phyloP scores from a whole-genome alignment of 2,113 vertebrate genomes.

The cat (Felis catus) region DNA sequence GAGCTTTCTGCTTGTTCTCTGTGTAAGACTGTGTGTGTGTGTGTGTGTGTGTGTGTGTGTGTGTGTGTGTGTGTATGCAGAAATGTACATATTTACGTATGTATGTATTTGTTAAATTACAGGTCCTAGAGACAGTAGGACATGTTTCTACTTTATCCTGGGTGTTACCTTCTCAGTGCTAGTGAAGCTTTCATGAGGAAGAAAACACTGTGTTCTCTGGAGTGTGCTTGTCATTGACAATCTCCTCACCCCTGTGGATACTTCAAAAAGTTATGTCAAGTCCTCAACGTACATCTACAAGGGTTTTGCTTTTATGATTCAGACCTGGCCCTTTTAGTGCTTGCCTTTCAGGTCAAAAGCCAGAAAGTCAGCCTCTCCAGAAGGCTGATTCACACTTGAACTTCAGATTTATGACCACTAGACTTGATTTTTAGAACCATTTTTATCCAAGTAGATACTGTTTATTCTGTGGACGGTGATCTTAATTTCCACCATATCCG shows the following conservation, averaged over 20 bases:
- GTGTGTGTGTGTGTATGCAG: no score
- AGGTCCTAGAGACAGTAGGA: not conserved
- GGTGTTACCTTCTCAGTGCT: not conserved
- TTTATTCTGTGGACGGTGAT: conserved; percentile 53
- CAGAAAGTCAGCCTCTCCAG: conserved; percentile 43
- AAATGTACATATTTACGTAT: not conserved
- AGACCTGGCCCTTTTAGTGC: not conserved
- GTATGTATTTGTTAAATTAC: not conserved
- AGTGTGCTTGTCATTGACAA: conserved; percentile 41
- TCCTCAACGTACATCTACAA: conserved; percentile 1
- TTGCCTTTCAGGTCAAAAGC: conserved; percentile 51
- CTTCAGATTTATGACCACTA: conserved; percentile 48
- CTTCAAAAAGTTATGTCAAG: conserved; percentile 62
- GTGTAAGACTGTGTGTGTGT: not conserved
- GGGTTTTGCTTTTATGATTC: conserved; percentile 28
- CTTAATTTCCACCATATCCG: not conserved
- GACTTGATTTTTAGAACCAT: conserved; percentile 66
- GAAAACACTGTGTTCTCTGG: not conserved
- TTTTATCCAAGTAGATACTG: conserved; percentile 47
- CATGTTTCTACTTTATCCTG: not conserved
- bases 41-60: not conserved
- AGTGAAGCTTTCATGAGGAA: not conserved
- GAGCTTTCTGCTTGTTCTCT: not conserved
- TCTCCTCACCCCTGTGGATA: conserved; percentile 23
- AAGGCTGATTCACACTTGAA: conserved; percentile 46